Conservation (phyloP, 2,113 vertebrate species). For the Trochalopteron elliotii region DNA sequence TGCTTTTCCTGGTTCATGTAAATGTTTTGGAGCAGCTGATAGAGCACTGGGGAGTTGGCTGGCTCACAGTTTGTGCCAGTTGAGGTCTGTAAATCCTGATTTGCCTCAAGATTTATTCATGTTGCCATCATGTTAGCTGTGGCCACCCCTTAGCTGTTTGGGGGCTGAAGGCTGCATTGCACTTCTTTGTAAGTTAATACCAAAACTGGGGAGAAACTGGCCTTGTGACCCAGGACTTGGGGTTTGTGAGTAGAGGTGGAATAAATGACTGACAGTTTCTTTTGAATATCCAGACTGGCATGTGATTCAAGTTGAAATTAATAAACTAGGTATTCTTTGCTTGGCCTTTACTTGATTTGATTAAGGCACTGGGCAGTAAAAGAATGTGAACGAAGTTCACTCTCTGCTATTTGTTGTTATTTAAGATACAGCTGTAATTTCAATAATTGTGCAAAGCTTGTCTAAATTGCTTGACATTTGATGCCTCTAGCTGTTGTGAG, state of each 20-base stretch:
- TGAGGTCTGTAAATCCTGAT: not conserved
- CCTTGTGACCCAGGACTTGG: not conserved
- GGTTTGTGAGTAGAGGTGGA: not conserved
- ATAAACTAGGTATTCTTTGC: not conserved
- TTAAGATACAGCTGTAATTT: not conserved
- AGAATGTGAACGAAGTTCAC: not conserved
- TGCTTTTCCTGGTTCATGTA: not conserved
- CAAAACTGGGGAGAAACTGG: not conserved
- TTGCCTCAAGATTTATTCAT: not conserved
- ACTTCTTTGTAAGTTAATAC: not conserved
- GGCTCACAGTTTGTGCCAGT: accelerated
- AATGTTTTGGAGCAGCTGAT: not conserved
- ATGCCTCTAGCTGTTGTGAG: not conserved
- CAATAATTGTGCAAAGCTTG: not conserved
- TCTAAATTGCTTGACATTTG: not conserved
- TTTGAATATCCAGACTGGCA: not conserved
- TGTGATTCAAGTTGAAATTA: not conserved
- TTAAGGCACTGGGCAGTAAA: not conserved
- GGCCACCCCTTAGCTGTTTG: not conserved
- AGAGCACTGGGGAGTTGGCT: not conserved
- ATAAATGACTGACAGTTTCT: not conserved
- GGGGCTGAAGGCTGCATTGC: not conserved
- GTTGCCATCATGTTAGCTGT: not conserved
- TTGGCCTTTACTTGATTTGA: not conserved
- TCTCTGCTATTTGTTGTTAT: not conserved